Conservation (phyloP, 2,113 vertebrate genomes). For the Diadophis punctatus region DNA sequence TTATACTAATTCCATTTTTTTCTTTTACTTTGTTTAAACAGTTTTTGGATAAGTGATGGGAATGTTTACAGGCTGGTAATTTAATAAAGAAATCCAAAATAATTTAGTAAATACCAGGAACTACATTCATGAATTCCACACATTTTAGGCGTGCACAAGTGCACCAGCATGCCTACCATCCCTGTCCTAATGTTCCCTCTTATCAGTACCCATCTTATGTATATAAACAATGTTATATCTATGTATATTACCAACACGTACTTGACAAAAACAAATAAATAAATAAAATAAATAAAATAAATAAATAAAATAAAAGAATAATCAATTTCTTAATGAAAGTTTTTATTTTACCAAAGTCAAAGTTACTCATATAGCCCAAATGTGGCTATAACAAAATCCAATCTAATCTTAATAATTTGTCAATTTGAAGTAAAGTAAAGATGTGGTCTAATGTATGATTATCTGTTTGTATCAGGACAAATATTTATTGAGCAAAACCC, state of each 20-base stretch:
- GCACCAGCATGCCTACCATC: too few species aligned
- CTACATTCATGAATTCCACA: rapidly evolving
- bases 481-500: not conserved
- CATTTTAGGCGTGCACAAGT: too few species aligned
- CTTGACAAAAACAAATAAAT: too few species aligned
- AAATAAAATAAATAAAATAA: too few species aligned
- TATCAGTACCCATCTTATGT: too few species aligned
- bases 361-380: not conserved
- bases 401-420: not conserved
- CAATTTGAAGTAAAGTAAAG: not conserved
- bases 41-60: not conserved
- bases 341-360: slow-evolving; percentile 10
- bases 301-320: too few species aligned
- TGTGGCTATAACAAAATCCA: not conserved
- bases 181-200: too few species aligned
- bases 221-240: too few species aligned
- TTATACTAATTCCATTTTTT: not conserved
- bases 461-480: not conserved
- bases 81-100: slow-evolving; percentile 2
- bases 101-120: not conserved
- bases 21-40: not conserved
- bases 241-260: too few species aligned
- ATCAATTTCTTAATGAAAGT: not conserved
- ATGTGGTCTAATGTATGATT: not conserved
- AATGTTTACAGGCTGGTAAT: not conserved